phyloP scores from a whole-genome alignment of 2,888 invertebrate genomes.

The Catocala sponsa region DNA sequence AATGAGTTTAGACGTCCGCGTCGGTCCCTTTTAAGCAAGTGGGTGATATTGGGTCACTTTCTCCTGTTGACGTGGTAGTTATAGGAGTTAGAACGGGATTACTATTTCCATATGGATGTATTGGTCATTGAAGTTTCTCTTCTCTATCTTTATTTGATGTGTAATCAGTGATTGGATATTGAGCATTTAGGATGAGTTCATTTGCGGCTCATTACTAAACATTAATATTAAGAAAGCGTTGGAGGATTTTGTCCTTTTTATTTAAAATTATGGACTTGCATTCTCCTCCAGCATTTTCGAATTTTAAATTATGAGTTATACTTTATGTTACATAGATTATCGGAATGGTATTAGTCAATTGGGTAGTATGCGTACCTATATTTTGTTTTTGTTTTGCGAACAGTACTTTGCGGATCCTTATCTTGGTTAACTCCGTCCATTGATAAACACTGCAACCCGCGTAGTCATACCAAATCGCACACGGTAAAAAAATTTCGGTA shows the following conservation, averaged over 20 bases:
- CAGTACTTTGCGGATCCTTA: background rate
- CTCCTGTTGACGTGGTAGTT: constrained; percentile 40
- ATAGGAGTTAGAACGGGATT: constrained; percentile 42
- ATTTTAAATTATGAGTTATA: no score
- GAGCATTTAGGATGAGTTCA: constrained; percentile 38
- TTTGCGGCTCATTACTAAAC: constrained; percentile 35
- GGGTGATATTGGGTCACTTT: constrained; percentile 42
- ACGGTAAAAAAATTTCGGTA: constrained; percentile 27
- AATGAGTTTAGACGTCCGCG: constrained; percentile 52
- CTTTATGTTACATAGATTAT: no score
- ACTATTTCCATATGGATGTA: constrained; percentile 44
- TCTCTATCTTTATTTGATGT: constrained; percentile 34
- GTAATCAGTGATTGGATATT: constrained; percentile 31
- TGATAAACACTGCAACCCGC: constrained; percentile 2
- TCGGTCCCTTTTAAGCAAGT: constrained; percentile 53
- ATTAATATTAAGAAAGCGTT: constrained; percentile 25
- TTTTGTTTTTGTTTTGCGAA: no score
- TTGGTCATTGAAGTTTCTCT: constrained; percentile 45
- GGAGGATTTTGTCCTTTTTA: background rate
- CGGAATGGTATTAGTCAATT: no score
- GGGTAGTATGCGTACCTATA: no score
- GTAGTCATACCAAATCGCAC: constrained; percentile 10
- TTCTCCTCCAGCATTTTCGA: no score
- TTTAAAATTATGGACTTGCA: background rate
- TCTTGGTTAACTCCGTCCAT: background rate